Evolutionary conservation across 1,140 invertebrate species (phyloP).

Genomic region (Heliconius hewitsoni): DNA sequence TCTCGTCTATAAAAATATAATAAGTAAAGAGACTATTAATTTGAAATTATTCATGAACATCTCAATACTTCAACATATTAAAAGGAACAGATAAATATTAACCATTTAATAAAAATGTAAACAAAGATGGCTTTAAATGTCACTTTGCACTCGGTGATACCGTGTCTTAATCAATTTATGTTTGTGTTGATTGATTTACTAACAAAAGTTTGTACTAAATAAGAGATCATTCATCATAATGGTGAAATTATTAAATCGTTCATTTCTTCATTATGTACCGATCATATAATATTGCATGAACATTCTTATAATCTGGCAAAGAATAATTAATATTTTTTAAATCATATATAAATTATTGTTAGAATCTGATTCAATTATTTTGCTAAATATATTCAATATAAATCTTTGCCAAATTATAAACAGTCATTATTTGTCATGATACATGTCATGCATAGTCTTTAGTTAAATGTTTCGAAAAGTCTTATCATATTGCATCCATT

Average conservation of each 20-base stretch:
- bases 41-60: too few species aligned
- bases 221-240: not conserved
- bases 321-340: not conserved
- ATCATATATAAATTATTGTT: too few species aligned
- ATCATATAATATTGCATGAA: slow-evolving; percentile 16
- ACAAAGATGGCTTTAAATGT: not conserved
- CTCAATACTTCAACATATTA: not conserved
- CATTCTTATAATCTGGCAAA: slow-evolving; percentile 22
- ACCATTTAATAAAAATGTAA: not conserved
- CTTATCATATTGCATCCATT: slow-evolving; percentile 27
- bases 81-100: not conserved
- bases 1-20: too few species aligned
- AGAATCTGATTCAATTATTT: too few species aligned
- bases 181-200: not conserved
- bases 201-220: not conserved
- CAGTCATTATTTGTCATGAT: slow-evolving; percentile 17
- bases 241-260: not conserved
- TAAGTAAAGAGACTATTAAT: too few species aligned
- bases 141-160: not conserved
- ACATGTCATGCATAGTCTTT: slow-evolving; percentile 28
- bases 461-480: slow-evolving; percentile 1
- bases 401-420: slow-evolving; percentile 15
- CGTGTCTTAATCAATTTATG: not conserved
- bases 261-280: not conserved
- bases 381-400: not conserved